Percentiles rank a stretch among this genome's conserved stretches.
Conservation (phyloP, 2,888 invertebrate genomes). For the Amaurobius ferox region DNA sequence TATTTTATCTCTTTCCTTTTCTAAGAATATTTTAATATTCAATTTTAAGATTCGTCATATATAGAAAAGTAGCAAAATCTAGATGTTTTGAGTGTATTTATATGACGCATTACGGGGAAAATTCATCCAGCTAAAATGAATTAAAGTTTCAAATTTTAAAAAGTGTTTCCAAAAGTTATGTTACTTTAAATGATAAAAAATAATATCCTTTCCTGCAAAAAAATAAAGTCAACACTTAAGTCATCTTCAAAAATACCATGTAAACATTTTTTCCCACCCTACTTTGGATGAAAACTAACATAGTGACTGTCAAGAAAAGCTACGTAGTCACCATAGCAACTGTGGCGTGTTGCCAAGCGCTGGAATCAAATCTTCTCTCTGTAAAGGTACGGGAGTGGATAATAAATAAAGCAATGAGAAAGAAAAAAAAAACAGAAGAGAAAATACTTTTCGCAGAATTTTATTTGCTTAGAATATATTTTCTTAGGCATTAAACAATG, state of each 20-base stretch:
- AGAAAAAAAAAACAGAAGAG: neutral
- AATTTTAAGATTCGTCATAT: too few species aligned
- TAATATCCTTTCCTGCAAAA: neutral
- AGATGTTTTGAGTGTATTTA: too few species aligned
- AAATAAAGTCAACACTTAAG: constrained; percentile 21
- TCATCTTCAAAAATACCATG: constrained; percentile 42
- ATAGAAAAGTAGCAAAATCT: too few species aligned
- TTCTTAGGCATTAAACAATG: too few species aligned
- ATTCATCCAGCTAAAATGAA: too few species aligned
- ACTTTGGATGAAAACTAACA: constrained; percentile 26
- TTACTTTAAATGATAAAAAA: constrained; percentile 13
- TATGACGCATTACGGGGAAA: too few species aligned
- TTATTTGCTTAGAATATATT: too few species aligned
- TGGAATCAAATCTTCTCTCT: constrained; percentile 47
- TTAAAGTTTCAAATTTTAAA: too few species aligned
- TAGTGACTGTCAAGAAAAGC: constrained; percentile 57
- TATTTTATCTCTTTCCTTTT: too few species aligned
- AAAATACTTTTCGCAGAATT: neutral
- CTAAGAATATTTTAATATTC: too few species aligned
- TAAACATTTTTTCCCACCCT: constrained; percentile 42
- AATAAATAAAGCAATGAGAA: neutral
- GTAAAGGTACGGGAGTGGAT: neutral
- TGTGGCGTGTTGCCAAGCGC: constrained; percentile 55
- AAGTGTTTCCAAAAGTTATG: too few species aligned
- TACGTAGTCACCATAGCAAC: constrained; percentile 56